Evolutionary conservation across 1,140 invertebrate genomes (phyloP).

Genomic region (Venustaconcha ellipsiformis): DNA sequence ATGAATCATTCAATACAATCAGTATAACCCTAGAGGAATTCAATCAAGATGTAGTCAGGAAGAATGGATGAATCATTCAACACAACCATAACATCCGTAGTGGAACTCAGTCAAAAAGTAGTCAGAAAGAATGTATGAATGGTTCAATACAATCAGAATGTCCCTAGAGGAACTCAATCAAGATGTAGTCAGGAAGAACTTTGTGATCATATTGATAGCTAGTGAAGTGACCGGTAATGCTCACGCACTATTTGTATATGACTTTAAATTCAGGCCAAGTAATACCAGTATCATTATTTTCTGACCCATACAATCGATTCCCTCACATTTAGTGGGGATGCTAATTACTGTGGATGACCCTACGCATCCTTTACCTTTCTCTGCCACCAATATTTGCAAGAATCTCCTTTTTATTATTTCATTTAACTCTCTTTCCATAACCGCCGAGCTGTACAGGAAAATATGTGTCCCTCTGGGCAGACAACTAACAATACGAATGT

Average conservation of each 20-base stretch:
- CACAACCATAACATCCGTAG: slow-evolving; percentile 32
- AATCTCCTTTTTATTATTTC: slow-evolving; percentile 41
- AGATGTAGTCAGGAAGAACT: slow-evolving; percentile 66
- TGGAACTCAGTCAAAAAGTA: slow-evolving; percentile 79
- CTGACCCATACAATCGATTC: slow-evolving; percentile 39
- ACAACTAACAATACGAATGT: slow-evolving; percentile 20
- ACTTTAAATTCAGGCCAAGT: slow-evolving; percentile 35
- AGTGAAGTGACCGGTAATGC: slow-evolving; percentile 47
- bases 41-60: no score
- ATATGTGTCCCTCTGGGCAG: slow-evolving; percentile 37
- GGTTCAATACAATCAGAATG: slow-evolving; percentile 73
- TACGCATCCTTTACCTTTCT: slow-evolving; percentile 39
- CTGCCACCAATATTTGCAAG: slow-evolving; percentile 36
- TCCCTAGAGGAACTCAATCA: slow-evolving; percentile 77
- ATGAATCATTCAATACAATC: no score
- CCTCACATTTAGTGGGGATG: slow-evolving; percentile 45
- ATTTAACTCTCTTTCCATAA: slow-evolving; percentile 44
- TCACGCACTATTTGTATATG: slow-evolving; percentile 49
- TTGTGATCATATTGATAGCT: slow-evolving; percentile 33
- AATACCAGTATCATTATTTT: slow-evolving; percentile 43
- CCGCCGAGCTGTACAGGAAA: slow-evolving; percentile 46
- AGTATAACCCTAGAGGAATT: no score
- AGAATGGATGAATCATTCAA: no score
- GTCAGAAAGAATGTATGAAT: slow-evolving; percentile 77
- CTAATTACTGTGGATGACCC: slow-evolving; percentile 43